Evolutionary conservation across 1,140 invertebrate genomes (phyloP), one percentile per base, ranked within the genome.

Genomic region (Heliconius eleuchia): DNA sequence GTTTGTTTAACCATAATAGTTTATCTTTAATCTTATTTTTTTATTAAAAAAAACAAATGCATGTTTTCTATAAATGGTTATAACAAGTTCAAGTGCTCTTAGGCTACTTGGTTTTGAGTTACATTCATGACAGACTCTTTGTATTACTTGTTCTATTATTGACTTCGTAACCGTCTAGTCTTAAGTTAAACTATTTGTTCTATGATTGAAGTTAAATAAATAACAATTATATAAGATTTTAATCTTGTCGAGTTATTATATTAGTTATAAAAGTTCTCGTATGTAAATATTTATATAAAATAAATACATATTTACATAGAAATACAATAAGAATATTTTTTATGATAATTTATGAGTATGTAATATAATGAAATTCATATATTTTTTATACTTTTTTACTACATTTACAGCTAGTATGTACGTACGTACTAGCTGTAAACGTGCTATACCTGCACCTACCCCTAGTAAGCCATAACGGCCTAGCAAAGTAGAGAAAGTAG

Each of bases 1-100:
- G 6, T 23, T 4, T 60, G 1, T 52, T 57, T 23, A 57, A 23
- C 19, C n/a, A 23, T n/a, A 57, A 57, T 23, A 3, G 50, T 19
- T 52, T 52, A 52, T 52, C 18, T 52, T 52, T 52, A 52, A 19
- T 7, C 18, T 52, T 52, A 19, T 5, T 19, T 13, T 34, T 72
- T 34, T 42, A 19, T 42, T 16, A 4, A 19, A 46, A 60, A 66
- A 66, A 66, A 16, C 27, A 0, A 46, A 66, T 27, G 60, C 23
- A n/a, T 66, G 60, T 66, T 66, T 66, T 66, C 60, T 66, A 66
- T 66, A 66, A 66, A 66, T 66, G 60, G 23, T 5, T 66, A 23
- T 30, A 30, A 66, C 60, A 66, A 66, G 60, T 66, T 66, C 27
- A 66, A 66, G 60, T 66, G 60, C n/a, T 66, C 7, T 5, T 7